Evolutionary conservation across 2,797 vertebrate genomes (phyloP).

Genomic region (Lacerta viridis): DNA sequence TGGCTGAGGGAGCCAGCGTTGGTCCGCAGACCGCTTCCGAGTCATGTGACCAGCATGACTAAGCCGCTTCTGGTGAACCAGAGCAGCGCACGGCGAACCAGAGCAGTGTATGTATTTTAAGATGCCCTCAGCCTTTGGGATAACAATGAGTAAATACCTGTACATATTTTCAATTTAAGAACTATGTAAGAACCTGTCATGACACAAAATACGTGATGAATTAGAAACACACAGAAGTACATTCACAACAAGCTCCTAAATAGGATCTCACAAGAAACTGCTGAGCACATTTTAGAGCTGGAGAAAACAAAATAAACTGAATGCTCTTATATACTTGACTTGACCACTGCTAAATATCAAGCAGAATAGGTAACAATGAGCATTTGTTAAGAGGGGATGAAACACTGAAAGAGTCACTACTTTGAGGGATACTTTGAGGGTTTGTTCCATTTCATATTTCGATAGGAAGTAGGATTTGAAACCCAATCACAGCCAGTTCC

Average conservation of each 20-base stretch:
- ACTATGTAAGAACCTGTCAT: not conserved
- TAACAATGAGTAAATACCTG: not conserved
- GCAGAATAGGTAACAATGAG: not conserved
- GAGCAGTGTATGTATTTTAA: not conserved
- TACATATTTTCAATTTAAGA: not conserved
- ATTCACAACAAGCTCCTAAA: not conserved
- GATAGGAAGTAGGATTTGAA: not conserved
- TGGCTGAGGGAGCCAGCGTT: too few species aligned
- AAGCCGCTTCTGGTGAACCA: too few species aligned
- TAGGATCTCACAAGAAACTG: not conserved
- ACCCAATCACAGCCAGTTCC: not conserved
- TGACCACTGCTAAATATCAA: not conserved
- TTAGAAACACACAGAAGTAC: not conserved
- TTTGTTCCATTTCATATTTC: not conserved
- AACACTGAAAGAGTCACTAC: not conserved
- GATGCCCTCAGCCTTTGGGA: not conserved
- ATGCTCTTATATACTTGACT: not conserved
- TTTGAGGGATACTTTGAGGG: not conserved
- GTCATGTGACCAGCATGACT: too few species aligned
- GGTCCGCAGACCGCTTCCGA: too few species aligned
- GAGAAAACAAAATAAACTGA: not conserved
- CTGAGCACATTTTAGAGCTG: not conserved
- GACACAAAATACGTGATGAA: not conserved
- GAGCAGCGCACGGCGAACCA: too few species aligned
- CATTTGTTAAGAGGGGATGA: not conserved